Conservation (phyloP, 2,113 vertebrate genomes). For the Notiomystis cincta region DNA sequence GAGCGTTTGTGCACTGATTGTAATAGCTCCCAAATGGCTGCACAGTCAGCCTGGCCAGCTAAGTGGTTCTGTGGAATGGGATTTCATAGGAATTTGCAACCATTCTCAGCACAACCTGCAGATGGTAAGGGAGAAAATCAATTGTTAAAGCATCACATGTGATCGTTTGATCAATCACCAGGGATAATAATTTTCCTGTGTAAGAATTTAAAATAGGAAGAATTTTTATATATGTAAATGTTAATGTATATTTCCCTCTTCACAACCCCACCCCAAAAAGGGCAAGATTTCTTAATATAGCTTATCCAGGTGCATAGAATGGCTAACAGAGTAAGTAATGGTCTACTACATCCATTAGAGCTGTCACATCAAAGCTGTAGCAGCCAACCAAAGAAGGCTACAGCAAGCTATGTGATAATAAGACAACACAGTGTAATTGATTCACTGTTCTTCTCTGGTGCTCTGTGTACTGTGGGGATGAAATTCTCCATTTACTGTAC, state of each 20-base stretch:
- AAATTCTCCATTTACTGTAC: background rate
- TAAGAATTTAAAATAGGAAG: background rate
- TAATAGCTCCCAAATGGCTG: background rate
- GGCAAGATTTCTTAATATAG: background rate
- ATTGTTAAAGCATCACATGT: background rate
- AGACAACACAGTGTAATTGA: background rate
- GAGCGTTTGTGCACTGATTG: background rate
- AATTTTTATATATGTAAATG: background rate
- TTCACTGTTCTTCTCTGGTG: background rate
- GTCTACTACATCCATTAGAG: background rate
- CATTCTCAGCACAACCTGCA: background rate
- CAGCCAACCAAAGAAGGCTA: background rate
- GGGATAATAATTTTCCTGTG: background rate
- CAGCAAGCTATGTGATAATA: background rate
- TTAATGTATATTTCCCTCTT: background rate
- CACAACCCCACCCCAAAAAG: background rate
- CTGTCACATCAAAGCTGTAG: background rate
- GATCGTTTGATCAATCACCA: background rate
- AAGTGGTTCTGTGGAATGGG: background rate
- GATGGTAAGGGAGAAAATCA: background rate
- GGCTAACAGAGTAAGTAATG: background rate
- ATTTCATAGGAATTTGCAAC: background rate
- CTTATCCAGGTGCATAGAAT: background rate
- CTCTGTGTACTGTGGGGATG: background rate
- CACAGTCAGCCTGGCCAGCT: background rate